These are phyloP conservation scores for Muntiacus muntjak DNA, from an alignment of 2,113 vertebrate genomes.

Conservation along the genomic window DNA sequence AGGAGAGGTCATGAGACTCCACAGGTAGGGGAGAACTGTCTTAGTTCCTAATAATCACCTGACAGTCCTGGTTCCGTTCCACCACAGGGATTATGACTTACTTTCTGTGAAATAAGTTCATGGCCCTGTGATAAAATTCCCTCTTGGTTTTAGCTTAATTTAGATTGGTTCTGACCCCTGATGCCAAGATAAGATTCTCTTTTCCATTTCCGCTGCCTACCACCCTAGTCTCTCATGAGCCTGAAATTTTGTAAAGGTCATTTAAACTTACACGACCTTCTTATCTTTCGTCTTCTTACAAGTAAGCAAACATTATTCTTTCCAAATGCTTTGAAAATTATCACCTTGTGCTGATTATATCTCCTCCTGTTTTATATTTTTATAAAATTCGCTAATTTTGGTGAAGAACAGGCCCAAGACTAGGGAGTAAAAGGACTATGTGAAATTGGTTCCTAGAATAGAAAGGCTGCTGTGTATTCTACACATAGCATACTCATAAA, in stretches of 20 bases:
- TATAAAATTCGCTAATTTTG: slow-evolving; percentile 6
- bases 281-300: background rate
- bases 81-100: background rate
- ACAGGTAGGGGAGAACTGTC: background rate
- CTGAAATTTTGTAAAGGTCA: background rate
- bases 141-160: background rate
- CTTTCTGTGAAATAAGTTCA: background rate
- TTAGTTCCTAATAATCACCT: background rate
- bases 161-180: background rate
- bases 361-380: background rate
- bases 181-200: background rate
- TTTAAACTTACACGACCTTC: background rate
- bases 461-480: background rate
- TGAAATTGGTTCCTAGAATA: background rate
- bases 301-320: background rate
- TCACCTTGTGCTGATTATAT: background rate
- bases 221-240: background rate
- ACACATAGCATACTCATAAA: background rate
- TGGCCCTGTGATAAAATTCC: background rate
- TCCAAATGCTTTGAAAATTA: background rate
- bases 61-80: background rate
- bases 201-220: background rate
- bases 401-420: background rate
- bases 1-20: background rate
- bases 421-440: background rate